A percentile compares a stretch with the other conserved stretches of the same genome.
phyloP scores from a whole-genome alignment of 2,113 vertebrate species.

The Sprattus sprattus region DNA sequence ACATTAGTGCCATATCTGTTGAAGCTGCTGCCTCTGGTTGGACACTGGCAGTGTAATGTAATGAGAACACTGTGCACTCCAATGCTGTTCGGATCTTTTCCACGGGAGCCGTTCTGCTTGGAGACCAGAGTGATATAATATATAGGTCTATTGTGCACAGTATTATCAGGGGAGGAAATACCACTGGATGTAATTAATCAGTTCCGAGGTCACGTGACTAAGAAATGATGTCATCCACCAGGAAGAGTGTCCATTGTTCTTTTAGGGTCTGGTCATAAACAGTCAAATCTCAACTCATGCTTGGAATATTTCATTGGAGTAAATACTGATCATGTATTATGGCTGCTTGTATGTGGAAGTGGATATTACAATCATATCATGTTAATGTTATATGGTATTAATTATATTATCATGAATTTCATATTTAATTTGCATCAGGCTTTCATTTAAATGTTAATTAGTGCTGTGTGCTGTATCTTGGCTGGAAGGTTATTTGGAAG shows the following conservation, averaged over 20 bases:
- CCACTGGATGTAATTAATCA: neutral
- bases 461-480: neutral
- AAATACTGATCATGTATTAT: neutral
- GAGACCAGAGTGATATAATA: neutral
- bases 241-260: constrained; percentile 18
- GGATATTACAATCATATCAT: neutral
- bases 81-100: neutral
- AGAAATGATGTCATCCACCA: constrained; percentile 19
- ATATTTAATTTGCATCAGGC: neutral
- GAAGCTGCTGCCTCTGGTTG: neutral
- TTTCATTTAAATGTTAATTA: neutral
- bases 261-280: neutral
- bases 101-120: neutral
- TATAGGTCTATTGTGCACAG: neutral
- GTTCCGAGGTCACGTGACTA: constrained; percentile 12
- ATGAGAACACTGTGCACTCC: neutral
- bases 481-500: neutral
- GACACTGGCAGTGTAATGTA: neutral
- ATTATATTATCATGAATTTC: neutral
- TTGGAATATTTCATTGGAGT: neutral
- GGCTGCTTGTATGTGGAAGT: neutral
- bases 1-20: neutral
- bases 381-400: no score
- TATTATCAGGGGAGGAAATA: neutral
- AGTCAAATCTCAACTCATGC: neutral